Evolutionary conservation across 2,888 invertebrate genomes (phyloP).

Genomic region (Sarcophaga variegata): DNA sequence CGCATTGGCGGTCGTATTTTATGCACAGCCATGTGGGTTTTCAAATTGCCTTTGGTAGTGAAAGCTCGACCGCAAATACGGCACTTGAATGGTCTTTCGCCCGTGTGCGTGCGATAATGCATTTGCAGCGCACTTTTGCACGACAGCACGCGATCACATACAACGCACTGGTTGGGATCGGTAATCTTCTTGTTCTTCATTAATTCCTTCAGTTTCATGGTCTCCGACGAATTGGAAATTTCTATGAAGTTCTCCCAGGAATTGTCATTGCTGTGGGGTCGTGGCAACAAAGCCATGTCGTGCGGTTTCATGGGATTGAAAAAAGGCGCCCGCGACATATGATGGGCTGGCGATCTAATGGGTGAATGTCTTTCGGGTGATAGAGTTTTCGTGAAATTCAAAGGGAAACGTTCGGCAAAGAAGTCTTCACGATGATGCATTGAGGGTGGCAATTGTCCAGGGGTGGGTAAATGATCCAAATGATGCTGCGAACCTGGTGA

Average conservation of each 20-base stretch:
- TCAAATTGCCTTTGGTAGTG: constrained; percentile 99
- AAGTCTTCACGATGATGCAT: constrained; percentile 79
- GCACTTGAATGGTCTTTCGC: constrained; percentile 93
- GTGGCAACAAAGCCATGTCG: constrained; percentile 84
- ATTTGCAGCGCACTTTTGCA: constrained; percentile 99
- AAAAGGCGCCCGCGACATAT: constrained; percentile 81
- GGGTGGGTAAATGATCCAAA: constrained; percentile 78
- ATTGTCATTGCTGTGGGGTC: constrained; percentile 96
- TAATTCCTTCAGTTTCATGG: constrained; percentile 96
- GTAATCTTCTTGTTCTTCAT: constrained; percentile 98
- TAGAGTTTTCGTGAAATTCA: constrained; percentile 78
- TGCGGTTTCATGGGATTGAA: constrained; percentile 80
- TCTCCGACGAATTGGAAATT: constrained; percentile 93
- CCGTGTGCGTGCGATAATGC: constrained; percentile 89
- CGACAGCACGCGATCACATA: constrained; percentile 97
- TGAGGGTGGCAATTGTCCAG: constrained; percentile 79
- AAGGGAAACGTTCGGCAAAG: constrained; percentile 78
- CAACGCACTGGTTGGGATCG: constrained; percentile 99
- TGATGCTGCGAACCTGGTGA: constrained; percentile 82
- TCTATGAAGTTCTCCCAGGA: constrained; percentile 99
- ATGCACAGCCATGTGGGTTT: constrained; percentile 99
- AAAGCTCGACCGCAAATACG: constrained; percentile 98
- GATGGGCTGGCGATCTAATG: constrained; percentile 79
- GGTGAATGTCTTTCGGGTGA: constrained; percentile 81
- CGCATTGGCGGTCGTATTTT: constrained; percentile 96